These are phyloP conservation scores for Threskiornis aethiopicus DNA, from an alignment of 2,797 vertebrate genomes.

Conservation along the genomic window DNA sequence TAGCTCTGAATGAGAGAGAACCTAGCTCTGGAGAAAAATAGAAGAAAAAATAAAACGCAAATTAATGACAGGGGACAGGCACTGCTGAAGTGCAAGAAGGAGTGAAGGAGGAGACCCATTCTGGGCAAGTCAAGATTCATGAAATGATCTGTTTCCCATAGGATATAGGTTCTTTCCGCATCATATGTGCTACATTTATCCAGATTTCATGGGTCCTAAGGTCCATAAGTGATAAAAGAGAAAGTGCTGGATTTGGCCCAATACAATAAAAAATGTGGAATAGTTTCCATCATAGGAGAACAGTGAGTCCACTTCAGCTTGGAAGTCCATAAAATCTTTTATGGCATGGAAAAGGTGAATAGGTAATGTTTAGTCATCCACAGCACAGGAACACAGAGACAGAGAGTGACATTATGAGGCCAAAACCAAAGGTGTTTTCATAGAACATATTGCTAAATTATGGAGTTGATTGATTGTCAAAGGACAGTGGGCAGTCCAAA, in stretches of 20 bases:
- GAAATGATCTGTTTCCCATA: accelerated
- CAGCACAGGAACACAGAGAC: not conserved
- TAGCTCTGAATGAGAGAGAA: not conserved
- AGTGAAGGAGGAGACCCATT: not conserved
- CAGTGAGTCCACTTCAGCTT: not conserved
- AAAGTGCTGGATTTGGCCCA: not conserved
- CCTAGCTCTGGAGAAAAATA: not conserved
- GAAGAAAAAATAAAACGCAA: not conserved
- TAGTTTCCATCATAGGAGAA: not conserved
- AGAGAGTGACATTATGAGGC: not conserved
- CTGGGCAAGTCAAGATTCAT: not conserved
- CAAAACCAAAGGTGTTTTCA: not conserved
- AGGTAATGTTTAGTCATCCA: not conserved
- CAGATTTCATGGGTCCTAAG: not conserved
- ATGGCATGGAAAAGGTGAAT: not conserved
- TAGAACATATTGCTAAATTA: not conserved
- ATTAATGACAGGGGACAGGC: not conserved
- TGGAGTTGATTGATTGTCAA: not conserved
- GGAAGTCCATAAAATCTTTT: not conserved
- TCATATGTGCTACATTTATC: not conserved
- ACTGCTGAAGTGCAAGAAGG: not conserved
- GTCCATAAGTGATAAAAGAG: not conserved
- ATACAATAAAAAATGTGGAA: not conserved
- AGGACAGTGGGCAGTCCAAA: not conserved
- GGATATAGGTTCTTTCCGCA: not conserved